Evolutionary conservation across 2,797 vertebrate species (phyloP).

Genomic region (Danionella dracula): DNA sequence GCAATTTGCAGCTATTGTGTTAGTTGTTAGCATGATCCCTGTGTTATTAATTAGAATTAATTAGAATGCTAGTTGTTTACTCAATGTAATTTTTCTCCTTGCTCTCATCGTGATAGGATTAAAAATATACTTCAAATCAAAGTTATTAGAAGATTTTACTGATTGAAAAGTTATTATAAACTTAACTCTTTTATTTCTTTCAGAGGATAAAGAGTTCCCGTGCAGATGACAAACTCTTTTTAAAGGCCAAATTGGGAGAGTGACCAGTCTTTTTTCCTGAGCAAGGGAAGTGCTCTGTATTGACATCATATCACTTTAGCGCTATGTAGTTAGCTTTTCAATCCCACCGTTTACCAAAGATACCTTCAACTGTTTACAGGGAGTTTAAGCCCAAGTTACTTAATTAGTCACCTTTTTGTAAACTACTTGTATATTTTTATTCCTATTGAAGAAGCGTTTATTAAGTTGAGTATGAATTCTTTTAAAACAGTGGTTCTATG

Average conservation of each 20-base stretch:
- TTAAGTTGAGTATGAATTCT: background rate
- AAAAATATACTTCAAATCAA: no score
- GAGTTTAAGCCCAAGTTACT: background rate
- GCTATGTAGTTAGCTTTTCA: conserved; percentile 7
- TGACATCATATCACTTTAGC: background rate
- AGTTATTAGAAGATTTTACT: background rate
- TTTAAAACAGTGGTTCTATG: background rate
- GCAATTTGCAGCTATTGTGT: no score
- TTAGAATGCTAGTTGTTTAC: no score
- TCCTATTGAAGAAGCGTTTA: background rate
- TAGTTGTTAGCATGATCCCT: no score
- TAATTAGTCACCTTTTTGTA: conserved; percentile 18
- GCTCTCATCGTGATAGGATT: no score
- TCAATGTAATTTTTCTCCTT: no score
- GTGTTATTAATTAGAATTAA: no score
- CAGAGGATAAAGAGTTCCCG: conserved; percentile 23
- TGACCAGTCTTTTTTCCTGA: background rate
- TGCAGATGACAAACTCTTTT: background rate
- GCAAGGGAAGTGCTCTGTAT: background rate
- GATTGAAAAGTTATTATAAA: background rate
- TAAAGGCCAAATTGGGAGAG: conserved; percentile 9
- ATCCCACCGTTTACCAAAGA: conserved; percentile 6
- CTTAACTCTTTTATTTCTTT: background rate
- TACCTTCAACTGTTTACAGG: background rate
- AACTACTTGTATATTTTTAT: conserved; percentile 12